phyloP scores from a whole-genome alignment of 2,888 invertebrate species.

The Sinotaia quadrata region DNA sequence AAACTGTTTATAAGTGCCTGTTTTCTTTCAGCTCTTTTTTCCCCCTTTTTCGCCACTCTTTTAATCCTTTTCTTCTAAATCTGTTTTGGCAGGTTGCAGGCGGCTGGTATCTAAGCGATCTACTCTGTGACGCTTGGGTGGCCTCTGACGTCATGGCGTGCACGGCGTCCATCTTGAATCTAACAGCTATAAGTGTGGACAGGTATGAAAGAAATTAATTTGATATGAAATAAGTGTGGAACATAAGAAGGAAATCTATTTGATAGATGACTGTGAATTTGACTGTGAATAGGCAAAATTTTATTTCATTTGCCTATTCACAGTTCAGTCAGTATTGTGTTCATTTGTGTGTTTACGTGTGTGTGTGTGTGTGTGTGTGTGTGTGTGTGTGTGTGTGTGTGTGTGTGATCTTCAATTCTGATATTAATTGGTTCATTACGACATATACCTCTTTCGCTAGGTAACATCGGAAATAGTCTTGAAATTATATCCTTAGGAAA shows the following conservation, averaged over 20 bases:
- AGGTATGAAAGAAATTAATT: slow-evolving; percentile 67
- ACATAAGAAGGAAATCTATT: not conserved
- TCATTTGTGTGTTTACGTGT: not conserved
- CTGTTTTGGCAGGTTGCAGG: slow-evolving; percentile 69
- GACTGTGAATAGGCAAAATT: no score
- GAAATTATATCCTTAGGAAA: no score
- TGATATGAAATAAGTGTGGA: not conserved
- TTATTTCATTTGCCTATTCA: not conserved
- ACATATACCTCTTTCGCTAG: no score
- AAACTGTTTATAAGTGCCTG: no score
- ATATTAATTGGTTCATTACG: no score
- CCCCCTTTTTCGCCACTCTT: no score
- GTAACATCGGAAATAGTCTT: no score
- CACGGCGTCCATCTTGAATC: slow-evolving; percentile 74
- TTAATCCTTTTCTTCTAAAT: no score
- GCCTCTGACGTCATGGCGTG: slow-evolving; percentile 74
- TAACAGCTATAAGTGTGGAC: slow-evolving; percentile 75
- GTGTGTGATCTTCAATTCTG: no score
- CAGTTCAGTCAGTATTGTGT: not conserved
- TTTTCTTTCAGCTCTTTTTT: no score
- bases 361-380: slow-evolving; percentile 14
- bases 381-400: slow-evolving; percentile 17
- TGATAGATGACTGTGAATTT: no score
- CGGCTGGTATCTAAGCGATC: slow-evolving; percentile 73
- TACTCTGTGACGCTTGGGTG: slow-evolving; percentile 74